Percentiles rank a stretch among this genome's conserved stretches.
Evolutionary conservation across 2,113 vertebrate genomes (phyloP).

Genomic region (Pseudorasbora parva): DNA sequence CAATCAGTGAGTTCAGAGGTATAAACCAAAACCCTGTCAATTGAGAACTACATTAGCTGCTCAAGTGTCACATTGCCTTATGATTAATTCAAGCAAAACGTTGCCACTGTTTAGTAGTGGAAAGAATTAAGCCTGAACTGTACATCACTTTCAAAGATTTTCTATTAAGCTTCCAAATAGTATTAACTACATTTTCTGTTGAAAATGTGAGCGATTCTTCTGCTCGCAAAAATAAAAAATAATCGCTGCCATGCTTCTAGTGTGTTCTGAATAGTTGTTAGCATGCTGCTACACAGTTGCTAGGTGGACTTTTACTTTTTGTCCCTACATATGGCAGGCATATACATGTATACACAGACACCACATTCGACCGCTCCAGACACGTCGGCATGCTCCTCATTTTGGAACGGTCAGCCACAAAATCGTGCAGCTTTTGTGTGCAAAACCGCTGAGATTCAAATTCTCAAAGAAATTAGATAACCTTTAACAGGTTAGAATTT

Average conservation of each 20-base stretch:
- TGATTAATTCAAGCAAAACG: neutral
- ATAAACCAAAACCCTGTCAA: neutral
- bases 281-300: neutral
- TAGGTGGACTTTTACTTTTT: no score
- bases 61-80: neutral
- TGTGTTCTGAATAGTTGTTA: neutral
- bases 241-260: neutral
- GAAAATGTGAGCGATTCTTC: neutral
- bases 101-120: neutral
- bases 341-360: no score
- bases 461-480: no score
- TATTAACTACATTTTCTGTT: neutral
- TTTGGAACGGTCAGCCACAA: no score
- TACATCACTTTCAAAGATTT: neutral
- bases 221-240: no score
- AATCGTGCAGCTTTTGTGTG: no score
- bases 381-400: no score
- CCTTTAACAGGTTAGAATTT: no score
- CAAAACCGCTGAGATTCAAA: no score
- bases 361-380: no score
- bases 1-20: constrained; percentile 9
- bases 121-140: neutral
- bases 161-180: neutral
- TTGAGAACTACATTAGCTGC: neutral
- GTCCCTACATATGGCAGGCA: no score